Conservation (phyloP, 2,113 vertebrate species). For the Engraulis encrasicolus region DNA sequence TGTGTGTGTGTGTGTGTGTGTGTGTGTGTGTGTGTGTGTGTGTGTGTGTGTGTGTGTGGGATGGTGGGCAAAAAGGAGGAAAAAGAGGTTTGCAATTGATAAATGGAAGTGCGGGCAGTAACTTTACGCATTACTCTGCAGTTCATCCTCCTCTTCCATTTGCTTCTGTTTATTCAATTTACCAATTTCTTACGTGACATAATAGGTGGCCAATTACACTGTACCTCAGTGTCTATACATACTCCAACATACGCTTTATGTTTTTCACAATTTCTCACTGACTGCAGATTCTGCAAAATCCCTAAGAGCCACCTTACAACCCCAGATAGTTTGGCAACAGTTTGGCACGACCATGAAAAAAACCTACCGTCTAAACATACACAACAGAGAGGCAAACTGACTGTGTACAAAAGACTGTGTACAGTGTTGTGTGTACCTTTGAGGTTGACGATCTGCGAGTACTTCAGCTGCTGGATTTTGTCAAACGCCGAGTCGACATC, state of each 20-base stretch:
- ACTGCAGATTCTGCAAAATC: not conserved
- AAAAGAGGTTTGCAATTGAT: not conserved
- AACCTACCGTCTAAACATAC: not conserved
- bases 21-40: too few relatives aligned
- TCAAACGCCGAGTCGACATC: constrained; percentile 98
- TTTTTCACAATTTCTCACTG: not conserved
- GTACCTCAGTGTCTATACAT: not conserved
- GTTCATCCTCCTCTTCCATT: too few relatives aligned
- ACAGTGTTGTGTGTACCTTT: constrained; percentile 89
- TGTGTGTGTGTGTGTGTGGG: too few relatives aligned
- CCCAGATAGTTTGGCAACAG: not conserved
- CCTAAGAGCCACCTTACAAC: not conserved
- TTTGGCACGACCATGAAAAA: not conserved
- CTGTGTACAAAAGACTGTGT: not conserved
- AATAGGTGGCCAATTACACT: too few relatives aligned
- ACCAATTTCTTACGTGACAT: too few relatives aligned
- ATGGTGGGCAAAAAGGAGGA: not conserved
- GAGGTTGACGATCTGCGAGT: constrained; percentile 97
- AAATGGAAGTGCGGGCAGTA: too few relatives aligned
- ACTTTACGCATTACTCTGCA: too few relatives aligned
- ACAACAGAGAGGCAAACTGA: not conserved
- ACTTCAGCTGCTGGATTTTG: constrained; percentile 98
- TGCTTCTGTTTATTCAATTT: too few relatives aligned
- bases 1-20: too few relatives aligned
- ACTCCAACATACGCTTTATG: too few relatives aligned